Evolutionary conservation across 2,113 vertebrate genomes (phyloP).

Genomic region (Notarius quadriscutis): DNA sequence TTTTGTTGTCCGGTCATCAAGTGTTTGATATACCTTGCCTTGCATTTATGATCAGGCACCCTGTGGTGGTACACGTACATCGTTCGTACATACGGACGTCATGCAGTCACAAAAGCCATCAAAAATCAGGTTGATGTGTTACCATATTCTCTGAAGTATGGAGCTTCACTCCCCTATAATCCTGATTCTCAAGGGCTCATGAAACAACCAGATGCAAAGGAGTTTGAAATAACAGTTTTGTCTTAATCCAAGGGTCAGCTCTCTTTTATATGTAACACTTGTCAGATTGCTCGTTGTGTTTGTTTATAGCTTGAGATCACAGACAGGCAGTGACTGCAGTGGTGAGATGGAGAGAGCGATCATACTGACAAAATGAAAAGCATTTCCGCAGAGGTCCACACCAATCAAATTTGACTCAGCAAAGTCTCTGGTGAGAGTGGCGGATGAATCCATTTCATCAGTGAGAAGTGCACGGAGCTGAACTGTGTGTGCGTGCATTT

Average conservation of each 20-base stretch:
- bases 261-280: not conserved
- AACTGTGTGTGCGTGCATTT: not conserved
- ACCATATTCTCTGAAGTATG: too few relatives aligned
- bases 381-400: constrained; percentile 30
- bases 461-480: not conserved
- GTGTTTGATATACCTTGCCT: too few relatives aligned
- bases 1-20: too few relatives aligned
- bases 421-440: constrained; percentile 1
- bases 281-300: not conserved
- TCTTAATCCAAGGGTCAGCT: not conserved
- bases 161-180: not conserved
- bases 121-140: too few relatives aligned
- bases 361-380: constrained; percentile 16
- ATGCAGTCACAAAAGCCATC: too few relatives aligned
- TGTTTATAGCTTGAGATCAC: not conserved
- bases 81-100: too few relatives aligned
- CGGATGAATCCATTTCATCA: constrained; percentile 34
- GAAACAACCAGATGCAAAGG: not conserved
- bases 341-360: not conserved
- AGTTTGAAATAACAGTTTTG: not conserved
- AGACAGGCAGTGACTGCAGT: not conserved
- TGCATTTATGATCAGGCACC: too few relatives aligned
- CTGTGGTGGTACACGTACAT: too few relatives aligned
- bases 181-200: not conserved
- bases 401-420: constrained; percentile 32